phyloP scores from a whole-genome alignment of 2,888 invertebrate genomes.

The Siphonodentalium dalli region DNA sequence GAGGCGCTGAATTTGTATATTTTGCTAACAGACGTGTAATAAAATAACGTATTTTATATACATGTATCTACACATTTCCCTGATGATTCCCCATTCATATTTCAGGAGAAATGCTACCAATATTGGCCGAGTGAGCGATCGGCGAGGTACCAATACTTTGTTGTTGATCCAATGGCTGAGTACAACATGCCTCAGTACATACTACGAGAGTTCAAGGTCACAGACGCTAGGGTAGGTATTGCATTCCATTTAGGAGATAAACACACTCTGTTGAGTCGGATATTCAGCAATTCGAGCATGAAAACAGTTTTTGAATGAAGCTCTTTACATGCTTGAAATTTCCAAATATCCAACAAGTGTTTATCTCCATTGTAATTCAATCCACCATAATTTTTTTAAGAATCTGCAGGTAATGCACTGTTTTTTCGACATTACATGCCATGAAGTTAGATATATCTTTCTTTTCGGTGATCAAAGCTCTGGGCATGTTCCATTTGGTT shows the following conservation, averaged over 20 bases:
- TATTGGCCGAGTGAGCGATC: slow-evolving; percentile 99
- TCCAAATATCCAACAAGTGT: neutral
- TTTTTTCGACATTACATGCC: too few species aligned
- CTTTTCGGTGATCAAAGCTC: neutral
- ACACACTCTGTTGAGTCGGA: too few species aligned
- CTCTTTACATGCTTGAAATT: too few species aligned
- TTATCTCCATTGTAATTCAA: too few species aligned
- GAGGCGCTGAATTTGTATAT: too few species aligned
- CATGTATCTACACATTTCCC: too few species aligned
- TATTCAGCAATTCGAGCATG: too few species aligned
- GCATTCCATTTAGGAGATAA: too few species aligned
- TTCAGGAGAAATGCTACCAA: slow-evolving; percentile 96
- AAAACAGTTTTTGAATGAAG: too few species aligned
- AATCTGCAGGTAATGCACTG: neutral
- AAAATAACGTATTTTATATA: too few species aligned
- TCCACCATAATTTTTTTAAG: neutral
- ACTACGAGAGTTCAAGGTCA: slow-evolving; percentile 96
- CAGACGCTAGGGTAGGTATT: slow-evolving; percentile 80
- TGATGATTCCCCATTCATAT: too few species aligned
- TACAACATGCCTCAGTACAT: slow-evolving; percentile 99
- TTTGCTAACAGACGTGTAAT: too few species aligned
- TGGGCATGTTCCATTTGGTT: neutral
- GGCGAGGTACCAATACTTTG: slow-evolving; percentile 95
- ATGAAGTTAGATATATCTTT: neutral
- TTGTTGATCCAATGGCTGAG: slow-evolving; percentile 98